These are phyloP conservation scores for Pimpla rufipes DNA, from an alignment of 2,888 invertebrate species.

Conservation along the genomic window DNA sequence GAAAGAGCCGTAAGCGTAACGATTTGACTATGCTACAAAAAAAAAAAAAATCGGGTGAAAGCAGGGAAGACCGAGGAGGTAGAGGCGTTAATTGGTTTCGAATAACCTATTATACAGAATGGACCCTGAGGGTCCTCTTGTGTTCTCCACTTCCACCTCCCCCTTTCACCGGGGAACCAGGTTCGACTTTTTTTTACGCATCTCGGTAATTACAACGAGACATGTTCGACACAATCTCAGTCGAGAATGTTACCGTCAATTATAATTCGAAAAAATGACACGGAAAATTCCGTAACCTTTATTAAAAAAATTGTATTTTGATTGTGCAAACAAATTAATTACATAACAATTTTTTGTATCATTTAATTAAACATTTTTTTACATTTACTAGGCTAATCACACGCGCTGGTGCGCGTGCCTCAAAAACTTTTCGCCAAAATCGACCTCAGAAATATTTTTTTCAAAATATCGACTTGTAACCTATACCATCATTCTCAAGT, in stretches of 20 bases:
- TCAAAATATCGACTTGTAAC: too few species aligned
- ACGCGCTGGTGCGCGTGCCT: too few species aligned
- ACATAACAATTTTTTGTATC: too few species aligned
- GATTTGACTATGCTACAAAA: conserved; percentile 26
- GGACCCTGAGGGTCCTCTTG: conserved; percentile 35
- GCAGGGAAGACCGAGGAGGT: conserved; percentile 14
- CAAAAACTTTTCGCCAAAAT: too few species aligned
- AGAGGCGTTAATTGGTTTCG: conserved; percentile 55
- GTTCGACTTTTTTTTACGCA: background rate
- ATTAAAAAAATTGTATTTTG: too few species aligned
- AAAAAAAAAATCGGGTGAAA: conserved; percentile 22
- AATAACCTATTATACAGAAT: conserved; percentile 50
- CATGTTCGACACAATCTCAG: background rate
- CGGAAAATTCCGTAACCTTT: background rate
- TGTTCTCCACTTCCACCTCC: background rate
- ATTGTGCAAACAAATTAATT: too few species aligned
- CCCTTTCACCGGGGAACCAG: conserved; percentile 2
- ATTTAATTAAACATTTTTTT: background rate
- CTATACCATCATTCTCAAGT: too few species aligned
- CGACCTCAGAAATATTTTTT: too few species aligned
- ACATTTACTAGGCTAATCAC: too few species aligned
- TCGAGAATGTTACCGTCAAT: background rate
- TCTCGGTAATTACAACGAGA: conserved; percentile 13
- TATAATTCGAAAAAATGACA: background rate
- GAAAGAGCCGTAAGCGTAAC: conserved; percentile 41